A percentile compares a stretch with the other conserved stretches of the same genome.
These are phyloP conservation scores for Dendrocopos noguchii DNA, from an alignment of 2,113 vertebrate species.

Conservation along the genomic window DNA sequence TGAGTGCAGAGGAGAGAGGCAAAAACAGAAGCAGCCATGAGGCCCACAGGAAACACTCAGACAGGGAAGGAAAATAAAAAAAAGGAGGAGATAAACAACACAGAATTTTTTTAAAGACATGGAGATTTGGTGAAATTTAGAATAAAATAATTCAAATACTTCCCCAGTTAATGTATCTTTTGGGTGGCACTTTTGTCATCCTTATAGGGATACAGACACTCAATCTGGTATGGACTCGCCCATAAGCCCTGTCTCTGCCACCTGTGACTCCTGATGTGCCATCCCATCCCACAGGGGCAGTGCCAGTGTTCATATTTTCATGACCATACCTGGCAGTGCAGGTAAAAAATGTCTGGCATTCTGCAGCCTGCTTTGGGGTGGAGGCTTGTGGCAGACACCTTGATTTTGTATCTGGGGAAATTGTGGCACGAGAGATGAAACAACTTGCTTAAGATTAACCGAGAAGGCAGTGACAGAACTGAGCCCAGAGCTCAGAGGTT, in stretches of 20 bases:
- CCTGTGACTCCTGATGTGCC: background rate
- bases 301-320: background rate
- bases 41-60: background rate
- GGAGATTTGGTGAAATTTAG: background rate
- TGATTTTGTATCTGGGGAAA: background rate
- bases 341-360: background rate
- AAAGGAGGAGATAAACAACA: background rate
- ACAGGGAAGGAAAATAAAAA: slow-evolving; percentile 37
- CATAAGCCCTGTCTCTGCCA: background rate
- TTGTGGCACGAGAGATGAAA: background rate
- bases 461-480: background rate
- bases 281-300: background rate
- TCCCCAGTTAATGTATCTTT: background rate
- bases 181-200: background rate
- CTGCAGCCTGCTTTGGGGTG: background rate
- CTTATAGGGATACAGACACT: background rate
- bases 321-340: accelerated
- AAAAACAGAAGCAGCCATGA: background rate
- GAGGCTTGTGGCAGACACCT: background rate
- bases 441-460: background rate
- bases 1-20: background rate
- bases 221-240: background rate
- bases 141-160: background rate
- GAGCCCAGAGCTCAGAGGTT: background rate
- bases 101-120: background rate